Evolutionary conservation across 2,113 vertebrate genomes (phyloP).

Genomic region (Procapra przewalskii): DNA sequence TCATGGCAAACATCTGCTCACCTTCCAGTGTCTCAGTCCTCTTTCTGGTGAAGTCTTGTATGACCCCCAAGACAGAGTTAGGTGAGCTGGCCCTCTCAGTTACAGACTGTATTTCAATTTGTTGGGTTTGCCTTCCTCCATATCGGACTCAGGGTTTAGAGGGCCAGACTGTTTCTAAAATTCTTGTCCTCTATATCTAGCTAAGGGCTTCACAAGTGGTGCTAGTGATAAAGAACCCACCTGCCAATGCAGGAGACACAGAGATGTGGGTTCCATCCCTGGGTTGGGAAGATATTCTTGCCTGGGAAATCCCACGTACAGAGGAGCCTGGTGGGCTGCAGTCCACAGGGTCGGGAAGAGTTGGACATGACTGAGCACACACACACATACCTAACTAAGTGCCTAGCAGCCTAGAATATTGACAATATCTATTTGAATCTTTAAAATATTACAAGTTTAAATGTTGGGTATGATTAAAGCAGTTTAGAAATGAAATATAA

Average conservation of each 20-base stretch:
- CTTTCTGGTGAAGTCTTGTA: not conserved
- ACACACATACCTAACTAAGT: not conserved
- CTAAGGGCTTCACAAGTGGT: not conserved
- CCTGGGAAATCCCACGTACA: not conserved
- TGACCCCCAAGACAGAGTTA: not conserved
- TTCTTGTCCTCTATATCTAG: not conserved
- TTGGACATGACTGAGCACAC: not conserved
- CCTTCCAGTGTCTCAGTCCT: not conserved
- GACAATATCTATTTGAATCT: not conserved
- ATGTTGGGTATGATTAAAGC: not conserved
- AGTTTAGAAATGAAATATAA: constrained; percentile 31
- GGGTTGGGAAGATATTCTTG: not conserved
- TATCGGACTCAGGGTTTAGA: not conserved
- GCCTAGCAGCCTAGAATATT: not conserved
- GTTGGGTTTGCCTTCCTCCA: not conserved
- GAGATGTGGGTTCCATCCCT: not conserved
- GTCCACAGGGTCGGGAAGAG: not conserved
- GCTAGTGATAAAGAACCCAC: not conserved
- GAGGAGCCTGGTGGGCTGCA: not conserved
- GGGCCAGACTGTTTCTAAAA: not conserved
- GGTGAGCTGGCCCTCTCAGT: not conserved
- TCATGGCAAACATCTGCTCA: not conserved
- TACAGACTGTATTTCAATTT: not conserved
- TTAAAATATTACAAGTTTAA: not conserved
- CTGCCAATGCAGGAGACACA: not conserved